Base-by-base conservation (phyloP, 2,113 vertebrate genomes). In the Turdus rufiventris region DNA sequence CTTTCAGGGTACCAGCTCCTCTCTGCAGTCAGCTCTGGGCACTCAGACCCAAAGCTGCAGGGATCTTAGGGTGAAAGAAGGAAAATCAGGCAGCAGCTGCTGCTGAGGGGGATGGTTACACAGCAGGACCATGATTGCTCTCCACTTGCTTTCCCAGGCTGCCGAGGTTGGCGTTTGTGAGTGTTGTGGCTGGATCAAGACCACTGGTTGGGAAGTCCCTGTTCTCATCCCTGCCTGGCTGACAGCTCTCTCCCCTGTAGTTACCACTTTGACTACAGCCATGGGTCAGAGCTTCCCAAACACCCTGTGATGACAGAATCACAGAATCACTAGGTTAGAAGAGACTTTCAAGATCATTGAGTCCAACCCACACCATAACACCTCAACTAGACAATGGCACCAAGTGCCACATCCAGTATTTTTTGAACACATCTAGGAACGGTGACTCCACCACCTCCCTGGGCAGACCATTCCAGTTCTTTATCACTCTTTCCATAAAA, bases 261-360 rank as follows among this genome's bases (percentile, higher is more conserved):
- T 36, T 54, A 57, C 5, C 36, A 23, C 45, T 48, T 28, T 42
- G 36, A 57, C 66, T 74, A 12, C 0, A 1, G n/a, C 47, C 20
- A 4, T 36, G 29, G 42, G 26, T 74, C 66, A 14, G 40, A 84
- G n/a, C 15, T 70, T 58, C 48, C 53, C 66, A 34, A 45, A 88
- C 0, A 2, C 53, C 47, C 34, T 58, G 23, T 1, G 0, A 43
- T 47, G n/a, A 40, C 12, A 14, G 51, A 53, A 29, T 28, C 14
- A 51, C 48, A 50, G 50, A 51, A 29, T 29, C 9, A 53, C 51
- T 6, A 7, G 51, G 51, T 18, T 53, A 28, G 28, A 53, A 53
- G 51, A 53, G 16, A 53, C 16, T 17, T 53, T 31, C 51, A 11
- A 14, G 28, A 31, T 31, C 28, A 53, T 10, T 11, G 28, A 31